Conservation (phyloP, 1,140 invertebrate species). For the Lanistes nyassanus region DNA sequence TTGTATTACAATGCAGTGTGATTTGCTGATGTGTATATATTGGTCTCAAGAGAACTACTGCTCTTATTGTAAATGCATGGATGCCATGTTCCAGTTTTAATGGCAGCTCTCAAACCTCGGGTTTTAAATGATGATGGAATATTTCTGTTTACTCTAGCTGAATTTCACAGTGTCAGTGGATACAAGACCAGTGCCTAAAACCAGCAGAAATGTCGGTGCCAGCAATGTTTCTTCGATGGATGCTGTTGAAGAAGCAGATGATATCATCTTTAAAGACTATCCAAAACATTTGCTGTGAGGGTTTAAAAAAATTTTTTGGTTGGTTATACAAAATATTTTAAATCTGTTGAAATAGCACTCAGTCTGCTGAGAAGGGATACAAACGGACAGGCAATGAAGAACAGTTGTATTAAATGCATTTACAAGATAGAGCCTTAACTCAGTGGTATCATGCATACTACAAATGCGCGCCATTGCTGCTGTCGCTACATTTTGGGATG, state of each 20-base stretch:
- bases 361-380: too few species aligned
- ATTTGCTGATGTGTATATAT: too few species aligned
- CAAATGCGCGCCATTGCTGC: too few species aligned
- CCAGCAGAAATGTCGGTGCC: background rate
- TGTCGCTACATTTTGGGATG: too few species aligned
- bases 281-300: constrained; percentile 39
- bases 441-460: too few species aligned
- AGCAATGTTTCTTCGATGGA: background rate
- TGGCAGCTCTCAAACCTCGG: background rate
- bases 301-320: background rate
- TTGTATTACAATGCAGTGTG: too few species aligned
- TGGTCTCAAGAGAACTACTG: too few species aligned
- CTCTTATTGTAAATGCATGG: background rate
- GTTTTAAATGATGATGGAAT: background rate
- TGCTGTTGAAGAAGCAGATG: constrained; percentile 13
- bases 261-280: constrained; percentile 39
- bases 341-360: too few species aligned
- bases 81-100: background rate
- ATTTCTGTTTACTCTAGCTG: constrained; percentile 37
- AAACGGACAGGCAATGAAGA: too few species aligned
- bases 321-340: too few species aligned
- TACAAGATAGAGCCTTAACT: too few species aligned
- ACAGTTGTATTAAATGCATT: too few species aligned
- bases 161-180: constrained; percentile 54
- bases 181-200: constrained; percentile 28